Base-by-base conservation (phyloP, 2,888 invertebrate genomes). In the Merodon equestris region DNA sequence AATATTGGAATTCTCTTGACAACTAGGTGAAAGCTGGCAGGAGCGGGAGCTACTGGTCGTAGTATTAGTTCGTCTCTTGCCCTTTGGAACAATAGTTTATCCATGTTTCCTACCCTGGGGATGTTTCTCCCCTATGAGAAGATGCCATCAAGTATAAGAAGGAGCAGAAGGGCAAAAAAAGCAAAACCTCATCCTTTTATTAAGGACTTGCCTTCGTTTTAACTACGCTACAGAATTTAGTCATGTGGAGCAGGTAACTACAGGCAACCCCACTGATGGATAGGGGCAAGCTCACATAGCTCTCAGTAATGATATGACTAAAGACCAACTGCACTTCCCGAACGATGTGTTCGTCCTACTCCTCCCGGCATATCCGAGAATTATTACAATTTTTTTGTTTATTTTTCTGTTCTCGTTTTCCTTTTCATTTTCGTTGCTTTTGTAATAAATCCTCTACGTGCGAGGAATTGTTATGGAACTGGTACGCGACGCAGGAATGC, bases 1-100 rank as follows among this genome's bases (percentile, higher is more conserved):
- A 36, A 56, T 71, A 63, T 71, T 44, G 61, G 56, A 63, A 63
- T 61, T 71, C 38, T 71, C 36, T 63, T 71, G 50, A 36, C 48
- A 71, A 48, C 48, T 47, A 15, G 13, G 36, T 36, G 38, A 58
- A n/a, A 7, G 7, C 27, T 2, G 7, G 2, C 3, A 27, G 27
- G 2, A 27, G 27, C 7, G 27, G 27, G 2, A 4, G 27, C 3
- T 7, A 27, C 27, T 27, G 27, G 27, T 27, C 27, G n/a, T n/a
- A n/a, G n/a, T 9, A 10, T 12, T 45, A 54, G 54, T 44, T 51
- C 44, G 34, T 58, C 15, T 56, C 47, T n/a, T 14, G 7, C 42
- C 19, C 42, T 67, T 18, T 36, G n/a, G n/a, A 4, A 27, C 27
- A 27, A 27, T 27, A 27, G 27, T 34, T 27, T 40, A 40, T 27